Base-by-base conservation (phyloP, 2,113 vertebrate genomes). In the Dermatemys mawii region DNA sequence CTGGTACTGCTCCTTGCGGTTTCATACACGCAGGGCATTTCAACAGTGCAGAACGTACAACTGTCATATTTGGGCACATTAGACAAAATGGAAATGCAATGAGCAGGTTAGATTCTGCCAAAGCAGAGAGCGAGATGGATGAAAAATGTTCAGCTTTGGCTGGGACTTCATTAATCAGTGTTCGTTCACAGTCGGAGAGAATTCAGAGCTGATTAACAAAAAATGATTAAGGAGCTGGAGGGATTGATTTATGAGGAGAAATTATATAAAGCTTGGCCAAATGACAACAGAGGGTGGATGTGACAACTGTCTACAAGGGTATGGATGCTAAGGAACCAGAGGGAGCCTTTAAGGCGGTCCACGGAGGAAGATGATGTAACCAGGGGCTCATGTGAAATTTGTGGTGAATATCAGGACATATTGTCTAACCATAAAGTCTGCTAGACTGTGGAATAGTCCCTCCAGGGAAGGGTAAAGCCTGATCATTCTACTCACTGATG, bases 141-240 rank as follows among this genome's bases (percentile, higher is more conserved):
- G 73, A 24, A 46, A 41, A 29, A 46, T 8, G 11, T 76, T 29
- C 7, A 46, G 24, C 41, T 76, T 26, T 13, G 1, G 24, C 41
- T 44, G 41, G 44, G 29, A 27, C 26, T 46, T 76, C 73, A 76
- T 22, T 16, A 5, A 21, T 50, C 51, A 41, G 63, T 86, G 6
- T 57, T 96, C 84, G 4, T 75, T 38, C 93, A 24, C 19, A 29
- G 3, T 38, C 22, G 44, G 29, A 17, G 60, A 81, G 90, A 93
- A 1, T 57, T 53, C 44, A 3, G 67, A 51, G 41, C 41, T 27
- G 41, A 76, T 26, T 26, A 86, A 46, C 49, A 12, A 60, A 1
- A 63, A 79, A 70, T 3, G 0, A 81, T 9, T 12, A 13, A 67
- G 11, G n/a, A 90, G 29, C 2, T 22, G 5, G 51, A 89, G 27